phyloP scores from a whole-genome alignment of 2,797 vertebrate species.

The Phrynocephalus vlangalii region DNA sequence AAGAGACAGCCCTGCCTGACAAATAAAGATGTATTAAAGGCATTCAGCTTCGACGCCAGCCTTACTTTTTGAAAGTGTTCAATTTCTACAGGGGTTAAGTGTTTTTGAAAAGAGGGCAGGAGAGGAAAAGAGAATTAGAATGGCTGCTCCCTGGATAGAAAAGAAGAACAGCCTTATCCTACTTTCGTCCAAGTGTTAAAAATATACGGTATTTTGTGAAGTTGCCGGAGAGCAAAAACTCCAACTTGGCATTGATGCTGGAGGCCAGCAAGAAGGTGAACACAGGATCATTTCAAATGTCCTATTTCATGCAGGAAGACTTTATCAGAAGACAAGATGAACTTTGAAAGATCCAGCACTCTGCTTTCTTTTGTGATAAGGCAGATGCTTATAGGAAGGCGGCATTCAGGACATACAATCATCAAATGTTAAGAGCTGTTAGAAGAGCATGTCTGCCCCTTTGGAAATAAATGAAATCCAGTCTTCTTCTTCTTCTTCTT shows the following conservation, averaged over 20 bases:
- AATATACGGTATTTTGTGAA: background rate
- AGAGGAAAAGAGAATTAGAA: background rate
- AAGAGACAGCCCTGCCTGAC: background rate
- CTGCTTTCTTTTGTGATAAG: too few species aligned
- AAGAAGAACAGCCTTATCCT: background rate
- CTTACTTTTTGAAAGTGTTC: background rate
- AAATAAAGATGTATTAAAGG: slow-evolving; percentile 36
- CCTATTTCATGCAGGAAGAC: too few species aligned
- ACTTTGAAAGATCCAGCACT: too few species aligned
- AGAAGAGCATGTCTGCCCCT: too few species aligned
- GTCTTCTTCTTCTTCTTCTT: too few species aligned
- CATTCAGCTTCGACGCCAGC: background rate
- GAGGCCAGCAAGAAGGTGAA: background rate
- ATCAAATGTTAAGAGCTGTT: too few species aligned
- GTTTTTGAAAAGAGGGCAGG: background rate
- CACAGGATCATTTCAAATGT: too few species aligned
- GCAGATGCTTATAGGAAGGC: too few species aligned
- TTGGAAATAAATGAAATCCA: too few species aligned
- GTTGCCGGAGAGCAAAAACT: background rate
- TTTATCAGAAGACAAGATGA: too few species aligned
- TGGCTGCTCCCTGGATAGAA: background rate
- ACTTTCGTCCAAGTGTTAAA: background rate
- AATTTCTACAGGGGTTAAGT: background rate
- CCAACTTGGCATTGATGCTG: background rate
- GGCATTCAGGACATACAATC: too few species aligned